Evolutionary conservation across 2,113 vertebrate genomes (phyloP).

Genomic region (Artemisiospiza belli): DNA sequence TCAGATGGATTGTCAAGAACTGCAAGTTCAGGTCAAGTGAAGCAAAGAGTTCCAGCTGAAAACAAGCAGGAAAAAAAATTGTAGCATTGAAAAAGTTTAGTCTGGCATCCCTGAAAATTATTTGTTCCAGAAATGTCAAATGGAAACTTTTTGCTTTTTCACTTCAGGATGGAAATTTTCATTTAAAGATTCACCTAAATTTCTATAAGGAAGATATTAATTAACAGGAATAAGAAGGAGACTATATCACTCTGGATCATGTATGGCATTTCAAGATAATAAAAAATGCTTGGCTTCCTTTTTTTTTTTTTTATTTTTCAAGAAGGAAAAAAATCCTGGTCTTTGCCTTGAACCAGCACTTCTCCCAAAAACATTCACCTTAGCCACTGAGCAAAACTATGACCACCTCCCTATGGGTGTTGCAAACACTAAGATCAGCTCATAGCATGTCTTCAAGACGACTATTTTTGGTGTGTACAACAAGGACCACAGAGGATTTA

Average conservation of each 20-base stretch:
- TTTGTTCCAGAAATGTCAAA: conserved; percentile 18
- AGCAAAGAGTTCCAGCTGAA: not conserved
- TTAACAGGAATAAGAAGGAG: not conserved
- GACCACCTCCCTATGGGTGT: not conserved
- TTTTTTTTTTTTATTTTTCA: not conserved
- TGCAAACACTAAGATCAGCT: not conserved
- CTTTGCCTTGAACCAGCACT: not conserved
- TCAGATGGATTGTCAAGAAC: not conserved
- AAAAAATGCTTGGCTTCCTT: not conserved
- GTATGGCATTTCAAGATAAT: not conserved
- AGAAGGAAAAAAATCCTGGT: not conserved
- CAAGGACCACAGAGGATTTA: not conserved
- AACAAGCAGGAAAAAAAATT: not conserved
- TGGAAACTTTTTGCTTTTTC: not conserved
- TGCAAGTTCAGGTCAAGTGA: not conserved
- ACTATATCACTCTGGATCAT: not conserved
- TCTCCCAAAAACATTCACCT: not conserved
- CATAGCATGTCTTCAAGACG: not conserved
- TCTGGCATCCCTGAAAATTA: not conserved
- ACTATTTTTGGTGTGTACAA: not conserved
- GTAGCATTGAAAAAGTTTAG: not conserved
- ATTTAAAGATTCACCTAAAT: not conserved
- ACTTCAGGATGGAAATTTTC: not conserved
- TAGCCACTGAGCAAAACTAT: not conserved
- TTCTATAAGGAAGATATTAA: not conserved